Conservation (phyloP, 2,113 vertebrate species). For the human (Homo sapiens) region GRCh38 chr9:92801001-92801500, state of each 20-base stretch:
- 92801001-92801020: not conserved
- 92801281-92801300: not conserved
- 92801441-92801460: not conserved
- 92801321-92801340: not conserved
- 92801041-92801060: not conserved
- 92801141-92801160: not conserved
- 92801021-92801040: not conserved
- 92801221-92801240: not conserved
- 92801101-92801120: not conserved
- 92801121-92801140: not conserved
- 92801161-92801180: not conserved
- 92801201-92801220: no score
- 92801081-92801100: not conserved
- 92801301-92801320: not conserved
- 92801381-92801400: not conserved
- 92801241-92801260: not conserved
- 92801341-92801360: not conserved
- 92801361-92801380: not conserved
- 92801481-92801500: not conserved
- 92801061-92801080: not conserved
- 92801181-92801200: not conserved
- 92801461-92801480: not conserved
- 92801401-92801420: not conserved
- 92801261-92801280: not conserved
- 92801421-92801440: not conserved